phyloP scores from a whole-genome alignment of 2,113 vertebrate species.

The Psittacula cyanocephala region DNA sequence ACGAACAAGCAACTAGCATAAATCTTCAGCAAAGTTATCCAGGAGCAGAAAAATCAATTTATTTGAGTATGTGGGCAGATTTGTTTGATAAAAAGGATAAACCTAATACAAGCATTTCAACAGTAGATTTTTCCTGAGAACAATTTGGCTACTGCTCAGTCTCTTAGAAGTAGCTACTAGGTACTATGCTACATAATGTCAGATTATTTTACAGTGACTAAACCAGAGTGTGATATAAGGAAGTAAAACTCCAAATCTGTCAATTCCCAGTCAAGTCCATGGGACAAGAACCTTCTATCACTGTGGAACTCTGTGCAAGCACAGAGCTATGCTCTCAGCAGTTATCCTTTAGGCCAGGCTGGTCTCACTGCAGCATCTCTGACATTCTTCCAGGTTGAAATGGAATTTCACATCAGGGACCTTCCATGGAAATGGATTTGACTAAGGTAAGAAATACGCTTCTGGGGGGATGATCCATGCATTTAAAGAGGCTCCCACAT shows the following conservation, averaged over 20 bases:
- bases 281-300: background rate
- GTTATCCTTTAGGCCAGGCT: background rate
- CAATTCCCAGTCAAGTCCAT: fast-evolving
- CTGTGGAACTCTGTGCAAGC: background rate
- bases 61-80: background rate
- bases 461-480: background rate
- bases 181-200: background rate
- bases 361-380: background rate
- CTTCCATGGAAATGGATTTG: background rate
- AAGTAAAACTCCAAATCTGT: background rate
- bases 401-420: background rate
- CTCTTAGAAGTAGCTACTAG: background rate
- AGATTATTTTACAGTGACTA: background rate
- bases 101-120: background rate
- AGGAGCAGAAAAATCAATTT: background rate
- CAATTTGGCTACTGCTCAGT: background rate
- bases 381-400: background rate
- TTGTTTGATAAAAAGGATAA: background rate
- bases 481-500: background rate
- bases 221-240: background rate
- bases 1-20: background rate
- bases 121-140: background rate
- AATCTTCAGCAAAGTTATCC: background rate
- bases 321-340: background rate
- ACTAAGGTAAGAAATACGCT: background rate